phyloP scores from a whole-genome alignment of 2,113 vertebrate genomes.

The Eptatretus burgeri region DNA sequence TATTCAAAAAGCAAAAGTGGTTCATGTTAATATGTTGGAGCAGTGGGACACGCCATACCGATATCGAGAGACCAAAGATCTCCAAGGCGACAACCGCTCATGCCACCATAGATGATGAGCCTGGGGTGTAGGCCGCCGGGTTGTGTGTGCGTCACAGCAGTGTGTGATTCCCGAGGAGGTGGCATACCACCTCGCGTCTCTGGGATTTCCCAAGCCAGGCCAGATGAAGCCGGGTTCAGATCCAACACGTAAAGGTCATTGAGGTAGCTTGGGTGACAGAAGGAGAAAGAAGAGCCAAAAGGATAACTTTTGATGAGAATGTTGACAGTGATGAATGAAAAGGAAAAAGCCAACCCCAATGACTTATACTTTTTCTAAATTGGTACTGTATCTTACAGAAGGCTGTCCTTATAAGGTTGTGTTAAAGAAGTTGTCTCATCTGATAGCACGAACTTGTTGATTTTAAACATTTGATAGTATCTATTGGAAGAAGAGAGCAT shows the following conservation, averaged over 20 bases:
- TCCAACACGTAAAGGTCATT: conserved; percentile 79
- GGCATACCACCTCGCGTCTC: conserved; percentile 44
- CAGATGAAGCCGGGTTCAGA: conserved; percentile 52
- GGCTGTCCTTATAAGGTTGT: too few relatives aligned
- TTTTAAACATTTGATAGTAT: too few relatives aligned
- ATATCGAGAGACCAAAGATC: conserved; percentile 86
- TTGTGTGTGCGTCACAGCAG: conserved; percentile 32
- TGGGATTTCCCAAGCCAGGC: conserved; percentile 51
- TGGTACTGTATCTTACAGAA: too few relatives aligned
- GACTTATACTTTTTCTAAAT: too few relatives aligned
- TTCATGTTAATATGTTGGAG: neutral
- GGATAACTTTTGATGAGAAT: neutral
- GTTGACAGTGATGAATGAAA: neutral
- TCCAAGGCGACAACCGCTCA: conserved; percentile 49
- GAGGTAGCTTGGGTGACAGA: conserved; percentile 34
- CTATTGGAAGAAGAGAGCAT: too few relatives aligned
- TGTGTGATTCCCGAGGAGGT: conserved; percentile 64
- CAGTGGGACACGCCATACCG: conserved; percentile 22
- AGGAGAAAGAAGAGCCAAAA: conserved; percentile 9
- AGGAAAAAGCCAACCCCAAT: too few relatives aligned
- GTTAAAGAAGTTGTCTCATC: too few relatives aligned
- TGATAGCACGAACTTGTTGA: too few relatives aligned
- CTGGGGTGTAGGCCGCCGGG: conserved; percentile 32
- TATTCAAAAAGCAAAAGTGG: neutral
- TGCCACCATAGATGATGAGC: conserved; percentile 76